A percentile compares a stretch with the other conserved stretches of the same genome.
phyloP scores from a whole-genome alignment of 2,797 vertebrate species.

The Euthynnus affinis region DNA sequence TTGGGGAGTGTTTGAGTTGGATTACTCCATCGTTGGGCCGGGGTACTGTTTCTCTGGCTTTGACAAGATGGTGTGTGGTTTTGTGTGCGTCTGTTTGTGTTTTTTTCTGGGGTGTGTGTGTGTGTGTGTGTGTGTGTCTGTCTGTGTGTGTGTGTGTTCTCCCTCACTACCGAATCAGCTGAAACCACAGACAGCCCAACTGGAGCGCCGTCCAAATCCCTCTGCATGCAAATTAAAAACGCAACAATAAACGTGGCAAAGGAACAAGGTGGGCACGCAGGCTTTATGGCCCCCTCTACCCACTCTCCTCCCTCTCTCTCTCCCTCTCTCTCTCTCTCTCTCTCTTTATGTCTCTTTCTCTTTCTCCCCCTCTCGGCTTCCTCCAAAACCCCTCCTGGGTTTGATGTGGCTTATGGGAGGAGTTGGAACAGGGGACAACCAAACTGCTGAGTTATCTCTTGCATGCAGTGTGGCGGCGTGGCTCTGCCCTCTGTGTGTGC shows the following conservation, averaged over 20 bases:
- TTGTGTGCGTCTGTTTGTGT: conserved; percentile 18
- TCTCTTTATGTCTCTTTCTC: conserved; percentile 33
- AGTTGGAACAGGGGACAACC: conserved; percentile 83
- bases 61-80: conserved; percentile 54
- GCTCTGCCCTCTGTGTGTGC: conserved; percentile 70
- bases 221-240: conserved; percentile 87
- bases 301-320: conserved; percentile 33
- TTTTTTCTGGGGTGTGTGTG: conserved; percentile 10
- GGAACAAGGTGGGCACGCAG: conserved; percentile 86
- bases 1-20: conserved; percentile 86
- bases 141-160: conserved; percentile 56
- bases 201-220: conserved; percentile 84
- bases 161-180: conserved; percentile 81
- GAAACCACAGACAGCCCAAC: conserved; percentile 84
- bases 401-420: conserved; percentile 88
- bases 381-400: conserved; percentile 77
- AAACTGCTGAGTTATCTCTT: conserved; percentile 90
- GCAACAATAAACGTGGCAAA: conserved; percentile 87
- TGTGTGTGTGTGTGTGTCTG: conserved; percentile 42
- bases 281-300: conserved; percentile 76
- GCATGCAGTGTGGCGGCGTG: conserved; percentile 82
- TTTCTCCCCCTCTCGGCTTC: conserved; percentile 42
- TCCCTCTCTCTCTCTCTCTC: conserved; percentile 56
- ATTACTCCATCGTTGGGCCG: conserved; percentile 79
- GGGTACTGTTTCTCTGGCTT: conserved; percentile 77